Base-by-base conservation (phyloP, 2,797 vertebrate genomes). In the Molossus molossus region DNA sequence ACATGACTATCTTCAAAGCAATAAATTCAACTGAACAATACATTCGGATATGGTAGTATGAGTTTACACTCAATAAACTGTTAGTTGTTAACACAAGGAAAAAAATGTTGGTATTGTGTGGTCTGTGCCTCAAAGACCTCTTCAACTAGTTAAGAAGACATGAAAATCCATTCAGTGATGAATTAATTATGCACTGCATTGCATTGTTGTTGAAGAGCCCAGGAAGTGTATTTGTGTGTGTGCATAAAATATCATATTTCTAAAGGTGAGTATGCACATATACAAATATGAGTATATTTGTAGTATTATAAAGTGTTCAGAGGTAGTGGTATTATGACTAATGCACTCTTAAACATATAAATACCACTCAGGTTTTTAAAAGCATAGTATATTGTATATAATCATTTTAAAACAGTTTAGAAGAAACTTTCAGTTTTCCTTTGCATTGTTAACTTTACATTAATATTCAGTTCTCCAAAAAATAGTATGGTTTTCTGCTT, bases 361-460 rank as follows among this genome's bases (percentile, higher is more conserved):
- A 93, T 64, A 57, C n/a, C 14, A 77, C 29, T 18, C 17, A 91
- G 40, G 17, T 69, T 81, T 87, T 91, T 93, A 92, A 92, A 73
- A 90, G 23, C 9, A 11, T 69, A 88, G 25, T 69, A 83, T 90
- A 65, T 57, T 70, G 83, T 87, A 87, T 67, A 48, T 79, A 82
- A 89, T 60, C 33, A 86, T 77, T 73, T 29, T 55, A 55, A 95
- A 93, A 75, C 29, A 75, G 67, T 88, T 87, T 67, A 87, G 40
- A 57, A 89, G 45, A 65, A 77, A 58, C 6, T 65, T 87, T 77
- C 9, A 33, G 48, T 89, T 90, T 89, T 64, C 33, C n/a, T 93
- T 91, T 92, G 33, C 29, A 93, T 94, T 82, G 70, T 93, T 73
- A 95, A n/a, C 10, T 84, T 65, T 90, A 82, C 50, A 91, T 85